phyloP scores from a whole-genome alignment of 2,888 invertebrate genomes.

The Cataglyphis albicans region DNA sequence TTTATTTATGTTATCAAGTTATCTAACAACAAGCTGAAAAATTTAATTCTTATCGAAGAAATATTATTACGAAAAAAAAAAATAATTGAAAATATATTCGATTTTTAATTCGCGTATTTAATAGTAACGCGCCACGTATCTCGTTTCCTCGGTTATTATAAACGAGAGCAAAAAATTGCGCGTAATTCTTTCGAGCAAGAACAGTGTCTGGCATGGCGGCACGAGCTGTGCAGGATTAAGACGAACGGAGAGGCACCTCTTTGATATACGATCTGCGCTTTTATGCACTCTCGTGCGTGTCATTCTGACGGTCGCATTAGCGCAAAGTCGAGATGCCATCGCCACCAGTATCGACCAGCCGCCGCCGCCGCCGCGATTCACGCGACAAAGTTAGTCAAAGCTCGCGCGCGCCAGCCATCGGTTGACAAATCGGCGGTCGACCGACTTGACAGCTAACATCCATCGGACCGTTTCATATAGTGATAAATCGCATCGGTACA shows the following conservation, averaged over 20 bases:
- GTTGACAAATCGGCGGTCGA: conserved; percentile 75
- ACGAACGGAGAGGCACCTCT: conserved; percentile 13
- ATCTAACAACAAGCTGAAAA: background rate
- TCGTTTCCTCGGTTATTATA: background rate
- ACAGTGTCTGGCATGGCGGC: conserved; percentile 19
- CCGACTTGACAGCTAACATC: conserved; percentile 76
- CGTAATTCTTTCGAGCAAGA: background rate
- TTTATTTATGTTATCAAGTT: background rate
- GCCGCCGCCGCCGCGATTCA: conserved; percentile 48
- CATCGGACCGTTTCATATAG: conserved; percentile 74
- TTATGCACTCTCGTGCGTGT: conserved; percentile 58
- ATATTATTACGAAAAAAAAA: background rate
- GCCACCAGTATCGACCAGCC: conserved; percentile 53
- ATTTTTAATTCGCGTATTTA: conserved; percentile 1
- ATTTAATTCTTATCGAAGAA: background rate
- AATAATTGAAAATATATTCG: background rate
- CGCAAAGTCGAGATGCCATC: conserved; percentile 66
- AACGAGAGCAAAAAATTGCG: background rate
- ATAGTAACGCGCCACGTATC: background rate
- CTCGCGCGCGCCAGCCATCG: conserved; percentile 63
- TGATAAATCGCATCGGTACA: conserved; percentile 75
- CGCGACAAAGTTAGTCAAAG: conserved; percentile 69
- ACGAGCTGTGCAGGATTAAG: conserved; percentile 31
- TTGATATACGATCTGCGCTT: conserved; percentile 54
- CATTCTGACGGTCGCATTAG: conserved; percentile 72